Conservation (phyloP, 2,797 vertebrate species). For the Botia kubotai region DNA sequence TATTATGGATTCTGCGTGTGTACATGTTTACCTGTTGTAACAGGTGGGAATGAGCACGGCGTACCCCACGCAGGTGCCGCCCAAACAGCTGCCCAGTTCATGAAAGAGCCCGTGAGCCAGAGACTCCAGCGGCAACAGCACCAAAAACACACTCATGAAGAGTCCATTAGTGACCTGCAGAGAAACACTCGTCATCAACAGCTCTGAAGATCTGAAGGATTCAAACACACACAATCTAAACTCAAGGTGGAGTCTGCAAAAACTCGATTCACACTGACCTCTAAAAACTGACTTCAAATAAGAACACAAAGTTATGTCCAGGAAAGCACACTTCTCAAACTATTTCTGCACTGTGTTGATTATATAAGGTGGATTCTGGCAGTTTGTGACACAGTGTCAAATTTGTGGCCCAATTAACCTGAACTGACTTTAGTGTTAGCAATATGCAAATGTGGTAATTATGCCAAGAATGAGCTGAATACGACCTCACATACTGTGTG, state of each 20-base stretch:
- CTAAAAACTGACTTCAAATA: not conserved
- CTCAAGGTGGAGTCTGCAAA: not conserved
- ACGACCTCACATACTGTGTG: too few species aligned
- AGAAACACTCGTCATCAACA: not conserved
- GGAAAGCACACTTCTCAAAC: not conserved
- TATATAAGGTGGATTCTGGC: too few species aligned
- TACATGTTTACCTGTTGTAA: conserved; percentile 86
- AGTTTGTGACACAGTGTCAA: too few species aligned
- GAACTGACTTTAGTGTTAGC: too few species aligned
- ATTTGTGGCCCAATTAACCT: too few species aligned
- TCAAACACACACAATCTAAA: not conserved
- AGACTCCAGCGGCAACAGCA: conserved; percentile 93
- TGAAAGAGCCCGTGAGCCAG: conserved; percentile 92
- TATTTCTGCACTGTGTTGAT: too few species aligned
- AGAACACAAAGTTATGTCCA: not conserved
- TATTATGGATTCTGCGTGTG: not conserved
- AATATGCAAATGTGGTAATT: not conserved
- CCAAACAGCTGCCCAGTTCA: conserved; percentile 92
- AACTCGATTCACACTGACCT: not conserved
- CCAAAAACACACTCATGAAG: conserved; percentile 92
- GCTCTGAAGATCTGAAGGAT: not conserved
- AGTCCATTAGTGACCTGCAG: conserved; percentile 85
- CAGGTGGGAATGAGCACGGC: conserved; percentile 94
- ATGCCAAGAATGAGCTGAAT: not conserved
- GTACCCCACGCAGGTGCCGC: conserved; percentile 96